Conservation (phyloP, 1,140 invertebrate species). For the Zaprionus kolodkinae region DNA sequence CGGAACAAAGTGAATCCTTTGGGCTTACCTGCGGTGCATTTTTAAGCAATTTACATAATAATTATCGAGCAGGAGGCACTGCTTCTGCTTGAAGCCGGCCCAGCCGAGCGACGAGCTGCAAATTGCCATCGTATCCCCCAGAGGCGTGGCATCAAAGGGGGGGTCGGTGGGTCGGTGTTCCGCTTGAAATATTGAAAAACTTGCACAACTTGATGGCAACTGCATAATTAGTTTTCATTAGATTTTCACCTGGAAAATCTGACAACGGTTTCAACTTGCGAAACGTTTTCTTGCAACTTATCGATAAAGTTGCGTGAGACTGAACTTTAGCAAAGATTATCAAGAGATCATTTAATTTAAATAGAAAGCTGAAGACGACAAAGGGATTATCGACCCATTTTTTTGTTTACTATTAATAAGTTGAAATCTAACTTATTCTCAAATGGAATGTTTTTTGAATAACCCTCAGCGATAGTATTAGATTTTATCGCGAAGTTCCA, state of each 20-base stretch:
- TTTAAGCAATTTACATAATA: constrained; percentile 82
- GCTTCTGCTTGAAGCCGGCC: constrained; percentile 13
- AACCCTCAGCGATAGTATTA: too few relatives aligned
- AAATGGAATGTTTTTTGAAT: too few relatives aligned
- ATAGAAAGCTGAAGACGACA: background rate
- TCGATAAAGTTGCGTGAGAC: constrained; percentile 6
- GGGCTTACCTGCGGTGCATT: constrained; percentile 78
- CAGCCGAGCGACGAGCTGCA: constrained; percentile 12
- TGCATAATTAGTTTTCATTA: constrained; percentile 46
- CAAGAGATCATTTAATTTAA: background rate
- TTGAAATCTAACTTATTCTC: too few relatives aligned
- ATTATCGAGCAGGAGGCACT: constrained; percentile 64
- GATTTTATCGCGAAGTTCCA: too few relatives aligned
- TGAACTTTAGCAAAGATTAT: background rate
- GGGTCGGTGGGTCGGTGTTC: background rate
- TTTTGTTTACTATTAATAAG: too few relatives aligned
- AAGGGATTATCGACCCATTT: too few relatives aligned
- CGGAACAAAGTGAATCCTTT: constrained; percentile 71
- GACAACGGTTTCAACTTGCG: constrained; percentile 9
- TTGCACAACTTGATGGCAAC: constrained; percentile 55
- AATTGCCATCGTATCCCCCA: constrained; percentile 29
- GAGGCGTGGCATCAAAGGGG: background rate
- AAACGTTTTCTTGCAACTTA: constrained; percentile 10
- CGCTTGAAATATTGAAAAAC: constrained; percentile 73
- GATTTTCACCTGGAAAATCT: constrained; percentile 16